phyloP scores from a whole-genome alignment of 2,113 vertebrate species.

The Callionymus lyra region DNA sequence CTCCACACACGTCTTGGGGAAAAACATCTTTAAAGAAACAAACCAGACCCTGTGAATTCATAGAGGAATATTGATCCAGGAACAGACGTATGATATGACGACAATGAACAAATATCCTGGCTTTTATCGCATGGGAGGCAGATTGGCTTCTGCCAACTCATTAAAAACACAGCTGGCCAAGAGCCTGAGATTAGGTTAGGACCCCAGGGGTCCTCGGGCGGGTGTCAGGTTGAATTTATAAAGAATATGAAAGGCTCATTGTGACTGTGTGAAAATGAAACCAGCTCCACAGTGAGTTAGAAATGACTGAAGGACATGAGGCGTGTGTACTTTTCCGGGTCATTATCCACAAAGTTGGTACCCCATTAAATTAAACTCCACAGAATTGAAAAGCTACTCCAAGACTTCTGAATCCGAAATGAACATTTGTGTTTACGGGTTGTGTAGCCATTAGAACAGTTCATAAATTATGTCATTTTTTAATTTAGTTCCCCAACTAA shows the following conservation, averaged over 20 bases:
- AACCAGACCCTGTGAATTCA: no score
- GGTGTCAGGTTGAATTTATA: slow-evolving; percentile 31
- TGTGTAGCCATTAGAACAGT: no score
- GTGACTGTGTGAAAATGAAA: slow-evolving; percentile 4
- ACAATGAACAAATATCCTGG: no score
- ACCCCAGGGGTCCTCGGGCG: slow-evolving; percentile 26
- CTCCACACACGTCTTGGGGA: no score
- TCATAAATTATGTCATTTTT: no score
- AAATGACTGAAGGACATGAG: slow-evolving; percentile 10
- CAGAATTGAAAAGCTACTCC: no score
- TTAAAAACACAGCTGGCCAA: slow-evolving; percentile 57
- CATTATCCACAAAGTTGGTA: no score
- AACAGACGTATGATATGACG: slow-evolving; percentile 31
- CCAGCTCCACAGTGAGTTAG: slow-evolving; percentile 1
- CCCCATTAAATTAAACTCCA: no score
- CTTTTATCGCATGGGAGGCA: slow-evolving; percentile 22
- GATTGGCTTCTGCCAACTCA: slow-evolving; percentile 53
- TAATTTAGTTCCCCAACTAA: no score
- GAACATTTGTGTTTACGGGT: no score
- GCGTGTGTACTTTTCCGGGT: background rate
- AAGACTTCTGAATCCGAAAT: no score
- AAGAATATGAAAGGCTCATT: slow-evolving; percentile 20
- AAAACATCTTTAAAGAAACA: no score
- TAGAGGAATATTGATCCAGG: background rate
- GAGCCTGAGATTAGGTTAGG: slow-evolving; percentile 20